A percentile compares a stretch with the other conserved stretches of the same genome.
Evolutionary conservation across 2,113 vertebrate genomes (phyloP).

Genomic region (pig (Sus scrofa)): T2T-Sscrofa CM000817.6:80042501-80043000

Average conservation of each 20-base stretch:
- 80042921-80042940: background rate
- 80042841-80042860: background rate
- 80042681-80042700: background rate
- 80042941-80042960: background rate
- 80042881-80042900: background rate
- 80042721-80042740: background rate
- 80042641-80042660: background rate
- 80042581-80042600: background rate
- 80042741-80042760: background rate
- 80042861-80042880: accelerated
- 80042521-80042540: background rate
- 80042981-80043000: background rate
- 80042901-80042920: background rate
- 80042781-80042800: background rate
- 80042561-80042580: background rate
- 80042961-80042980: no score
- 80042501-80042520: accelerated
- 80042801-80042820: background rate
- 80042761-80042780: background rate
- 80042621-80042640: background rate
- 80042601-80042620: background rate
- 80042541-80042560: background rate
- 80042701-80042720: accelerated
- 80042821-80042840: accelerated
- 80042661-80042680: background rate